These are phyloP conservation scores for Trichonephila clavata DNA, from an alignment of 1,140 invertebrate genomes.

Conservation along the genomic window DNA sequence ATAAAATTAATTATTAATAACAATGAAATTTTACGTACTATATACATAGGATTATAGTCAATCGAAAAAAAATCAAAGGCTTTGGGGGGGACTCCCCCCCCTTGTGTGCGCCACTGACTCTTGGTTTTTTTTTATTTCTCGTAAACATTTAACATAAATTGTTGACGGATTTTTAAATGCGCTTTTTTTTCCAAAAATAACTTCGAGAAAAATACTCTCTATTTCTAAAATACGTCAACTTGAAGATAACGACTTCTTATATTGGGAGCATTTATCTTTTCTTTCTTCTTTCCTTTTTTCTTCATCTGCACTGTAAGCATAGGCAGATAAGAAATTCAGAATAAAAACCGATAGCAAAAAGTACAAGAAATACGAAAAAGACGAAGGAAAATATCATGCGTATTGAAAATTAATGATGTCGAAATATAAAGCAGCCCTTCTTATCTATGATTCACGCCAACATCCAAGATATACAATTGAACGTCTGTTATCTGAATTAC, in stretches of 20 bases:
- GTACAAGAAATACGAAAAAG: not conserved
- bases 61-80: no score
- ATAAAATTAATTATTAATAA: no score
- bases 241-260: no score
- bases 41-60: no score
- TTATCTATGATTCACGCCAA: conserved; percentile 9
- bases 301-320: not conserved
- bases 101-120: no score
- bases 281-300: no score
- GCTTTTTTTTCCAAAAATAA: not conserved
- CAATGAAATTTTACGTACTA: no score
- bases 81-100: no score
- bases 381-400: not conserved
- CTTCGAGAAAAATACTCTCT: not conserved
- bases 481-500: not conserved
- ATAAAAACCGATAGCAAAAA: not conserved
- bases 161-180: not conserved
- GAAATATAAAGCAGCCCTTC: not conserved
- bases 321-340: not conserved
- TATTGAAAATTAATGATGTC: conserved; percentile 25
- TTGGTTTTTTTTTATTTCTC: no score
- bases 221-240: no score
- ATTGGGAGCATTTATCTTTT: no score
- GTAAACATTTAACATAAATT: no score
- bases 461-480: not conserved